Evolutionary conservation across 2,797 vertebrate genomes (phyloP), one percentile per base, ranked within the genome.

Genomic region (Crenuchus spilurus): DNA sequence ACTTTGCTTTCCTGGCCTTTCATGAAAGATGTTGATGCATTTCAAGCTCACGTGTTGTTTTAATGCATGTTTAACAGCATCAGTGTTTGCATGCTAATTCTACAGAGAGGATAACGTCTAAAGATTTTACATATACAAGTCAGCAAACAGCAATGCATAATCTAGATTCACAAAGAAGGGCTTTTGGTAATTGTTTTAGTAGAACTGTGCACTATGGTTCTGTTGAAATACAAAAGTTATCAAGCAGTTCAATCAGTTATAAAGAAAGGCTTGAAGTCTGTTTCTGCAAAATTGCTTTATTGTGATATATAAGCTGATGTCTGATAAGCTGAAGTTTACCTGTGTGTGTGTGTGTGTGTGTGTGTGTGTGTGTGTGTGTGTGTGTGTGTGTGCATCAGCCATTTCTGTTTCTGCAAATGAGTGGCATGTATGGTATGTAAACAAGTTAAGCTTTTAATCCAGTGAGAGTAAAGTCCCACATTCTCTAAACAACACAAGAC

Each of bases 401-500:
- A 61, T 61, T 26, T 26, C 41, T 7, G 35, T 22, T 41, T 18
- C 22, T 22, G 33, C 20, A 61, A 61, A 41, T 61, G 35, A 41
- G 20, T 16, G 18, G 33, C 20, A 41, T 14, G 20, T 41, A 41
- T 61, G 20, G 20, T 61, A 6, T 41, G 22, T 41, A 60, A 13
- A 60, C 31, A 37, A 13, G 8, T 37, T 22, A 60, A 60, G 20
- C 31, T 18, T 60, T 60, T 60, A 60, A 37, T 61, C 58, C 58
- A 18, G 24, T 39, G 35, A 24, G 26, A 22, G 18, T 61, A 13
- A 37, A 24, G 18, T 41, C n/a, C 22, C 22, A 62, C 37, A 62
- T 62, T 42, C 14, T 41, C 6, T 3, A 42, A 41, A 62, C 39
- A 26, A 62, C 39, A 62, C 22, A 8, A 26, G 2, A 3, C 33